Percentiles rank a stretch among this genome's conserved stretches.
Evolutionary conservation across 2,888 invertebrate genomes (phyloP).

Genomic region (Capitulum mitella): DNA sequence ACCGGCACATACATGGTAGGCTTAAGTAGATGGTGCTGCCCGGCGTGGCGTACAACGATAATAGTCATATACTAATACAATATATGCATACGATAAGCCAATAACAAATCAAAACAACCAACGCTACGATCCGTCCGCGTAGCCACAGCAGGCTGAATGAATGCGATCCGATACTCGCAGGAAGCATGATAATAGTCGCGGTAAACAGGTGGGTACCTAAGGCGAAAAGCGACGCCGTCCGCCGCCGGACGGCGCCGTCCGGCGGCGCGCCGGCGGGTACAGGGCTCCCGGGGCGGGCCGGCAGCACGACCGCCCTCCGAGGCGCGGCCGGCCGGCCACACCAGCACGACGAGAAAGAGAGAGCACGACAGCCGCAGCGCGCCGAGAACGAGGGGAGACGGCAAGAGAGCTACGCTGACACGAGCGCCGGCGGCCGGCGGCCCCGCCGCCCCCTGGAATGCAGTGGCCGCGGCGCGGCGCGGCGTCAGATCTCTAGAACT

Average conservation of each 20-base stretch:
- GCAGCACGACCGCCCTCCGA: not conserved
- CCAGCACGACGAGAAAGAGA: not conserved
- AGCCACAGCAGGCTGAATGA: not conserved
- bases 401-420: too few relatives aligned
- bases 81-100: conserved; percentile 16
- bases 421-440: too few relatives aligned
- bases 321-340: not conserved
- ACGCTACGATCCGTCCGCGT: not conserved
- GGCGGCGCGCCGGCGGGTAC: not conserved
- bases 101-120: conserved; percentile 22
- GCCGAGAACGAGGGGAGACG: too few relatives aligned
- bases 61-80: conserved; percentile 23
- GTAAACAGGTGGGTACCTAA: not conserved
- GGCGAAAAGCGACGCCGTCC: not conserved
- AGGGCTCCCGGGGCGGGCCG: too few relatives aligned
- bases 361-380: not conserved
- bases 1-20: not conserved
- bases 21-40: conserved; percentile 11
- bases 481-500: conserved; percentile 60
- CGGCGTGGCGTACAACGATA: not conserved
- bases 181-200: not conserved
- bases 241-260: not conserved
- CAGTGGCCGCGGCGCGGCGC: not conserved
- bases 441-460: conserved; percentile 1
- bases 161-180: not conserved